Evolutionary conservation across 2,113 vertebrate species (phyloP).

Genomic region (Ptilorrhoa leucosticta): DNA sequence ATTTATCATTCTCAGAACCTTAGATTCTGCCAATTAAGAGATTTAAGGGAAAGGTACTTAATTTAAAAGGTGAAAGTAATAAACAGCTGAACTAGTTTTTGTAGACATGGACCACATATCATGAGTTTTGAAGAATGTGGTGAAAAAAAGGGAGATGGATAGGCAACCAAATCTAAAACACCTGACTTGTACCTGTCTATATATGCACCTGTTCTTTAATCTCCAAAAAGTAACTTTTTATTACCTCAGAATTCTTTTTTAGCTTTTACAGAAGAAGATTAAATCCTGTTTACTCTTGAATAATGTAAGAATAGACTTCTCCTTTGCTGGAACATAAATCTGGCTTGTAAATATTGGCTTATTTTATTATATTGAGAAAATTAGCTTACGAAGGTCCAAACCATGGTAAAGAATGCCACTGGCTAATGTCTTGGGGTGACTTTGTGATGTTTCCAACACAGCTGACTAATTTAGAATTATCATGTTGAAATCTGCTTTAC

Average conservation of each 20-base stretch:
- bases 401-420: not conserved
- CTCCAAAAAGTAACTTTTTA: not conserved
- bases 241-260: not conserved
- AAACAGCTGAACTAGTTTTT: not conserved
- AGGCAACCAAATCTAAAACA: not conserved
- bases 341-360: conserved; percentile 6
- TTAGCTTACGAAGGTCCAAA: not conserved
- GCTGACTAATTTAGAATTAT: not conserved
- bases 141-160: not conserved
- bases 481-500: not conserved
- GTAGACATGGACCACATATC: not conserved
- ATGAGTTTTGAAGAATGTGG: not conserved
- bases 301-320: not conserved
- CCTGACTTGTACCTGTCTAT: not conserved
- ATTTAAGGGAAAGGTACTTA: not conserved
- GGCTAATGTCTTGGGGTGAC: no score
- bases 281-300: not conserved
- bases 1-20: not conserved
- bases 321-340: not conserved
- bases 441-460: no score
- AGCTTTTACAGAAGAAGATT: not conserved
- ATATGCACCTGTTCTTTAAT: not conserved
- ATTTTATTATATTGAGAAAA: conserved; percentile 29
- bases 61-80: not conserved
- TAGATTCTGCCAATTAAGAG: not conserved